Conservation (phyloP, 2,888 invertebrate genomes). For the Caenorhabditis doughertyi region DNA sequence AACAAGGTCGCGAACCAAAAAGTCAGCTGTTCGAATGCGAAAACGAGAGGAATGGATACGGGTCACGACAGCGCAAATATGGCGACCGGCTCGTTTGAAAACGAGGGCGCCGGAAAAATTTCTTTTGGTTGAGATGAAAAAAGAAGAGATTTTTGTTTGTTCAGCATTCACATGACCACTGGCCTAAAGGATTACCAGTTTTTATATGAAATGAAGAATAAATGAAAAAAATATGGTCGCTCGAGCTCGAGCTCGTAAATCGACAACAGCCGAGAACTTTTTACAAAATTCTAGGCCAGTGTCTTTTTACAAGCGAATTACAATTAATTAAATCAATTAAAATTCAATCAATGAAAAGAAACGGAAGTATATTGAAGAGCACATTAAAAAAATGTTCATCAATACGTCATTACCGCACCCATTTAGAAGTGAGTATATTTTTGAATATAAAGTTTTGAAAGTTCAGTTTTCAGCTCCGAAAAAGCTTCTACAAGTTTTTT, state of each 20-base stretch:
- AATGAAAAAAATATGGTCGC: no score
- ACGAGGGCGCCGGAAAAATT: conserved; percentile 17
- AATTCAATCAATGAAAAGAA: background rate
- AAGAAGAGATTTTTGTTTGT: conserved; percentile 45
- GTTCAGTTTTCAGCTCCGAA: conserved; percentile 55
- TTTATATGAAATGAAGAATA: background rate
- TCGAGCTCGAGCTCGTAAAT: conserved; percentile 20
- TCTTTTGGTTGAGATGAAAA: conserved; percentile 17
- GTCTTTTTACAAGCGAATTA: conserved; percentile 46
- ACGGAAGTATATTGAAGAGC: conserved; percentile 3
- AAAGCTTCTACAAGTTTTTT: conserved; percentile 91
- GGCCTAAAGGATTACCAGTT: conserved; percentile 51
- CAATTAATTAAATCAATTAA: background rate
- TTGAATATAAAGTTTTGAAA: background rate
- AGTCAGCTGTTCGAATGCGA: conserved; percentile 45
- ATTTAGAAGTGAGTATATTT: conserved; percentile 40
- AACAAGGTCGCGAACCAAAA: background rate
- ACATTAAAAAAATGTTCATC: conserved; percentile 38
- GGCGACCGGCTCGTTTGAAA: conserved; percentile 15
- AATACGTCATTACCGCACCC: conserved; percentile 64
- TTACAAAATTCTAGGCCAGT: conserved; percentile 9
- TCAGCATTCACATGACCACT: conserved; percentile 40
- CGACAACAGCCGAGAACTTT: conserved; percentile 7
- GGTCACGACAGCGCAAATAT: conserved; percentile 60
- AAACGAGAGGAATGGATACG: conserved; percentile 41